A percentile compares a stretch with the other conserved stretches of the same genome.
Conservation (phyloP, 2,797 vertebrate genomes). For the Falco cherrug region DNA sequence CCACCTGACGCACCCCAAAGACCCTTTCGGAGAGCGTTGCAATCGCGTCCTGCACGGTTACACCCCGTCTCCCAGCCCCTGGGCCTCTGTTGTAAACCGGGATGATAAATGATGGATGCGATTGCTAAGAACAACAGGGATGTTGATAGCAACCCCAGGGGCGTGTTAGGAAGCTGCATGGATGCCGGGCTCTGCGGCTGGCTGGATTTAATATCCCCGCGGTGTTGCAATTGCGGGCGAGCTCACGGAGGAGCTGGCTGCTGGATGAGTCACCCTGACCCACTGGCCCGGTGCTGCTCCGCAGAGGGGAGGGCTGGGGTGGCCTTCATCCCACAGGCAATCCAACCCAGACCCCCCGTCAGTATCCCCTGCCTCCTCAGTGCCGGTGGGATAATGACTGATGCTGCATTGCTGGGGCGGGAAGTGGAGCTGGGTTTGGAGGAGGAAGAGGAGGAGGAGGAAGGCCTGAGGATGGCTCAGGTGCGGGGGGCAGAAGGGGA, state of each 20-base stretch:
- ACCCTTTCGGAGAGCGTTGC: neutral
- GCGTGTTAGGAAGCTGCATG: neutral
- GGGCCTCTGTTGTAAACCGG: neutral
- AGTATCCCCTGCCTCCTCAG: neutral
- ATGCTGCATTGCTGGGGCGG: neutral
- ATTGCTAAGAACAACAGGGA: conserved; percentile 7
- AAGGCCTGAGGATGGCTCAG: neutral
- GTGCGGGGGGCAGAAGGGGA: neutral
- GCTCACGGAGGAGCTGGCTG: neutral
- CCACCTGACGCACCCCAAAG: neutral
- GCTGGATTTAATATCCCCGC: neutral
- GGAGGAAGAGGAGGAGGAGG: neutral
- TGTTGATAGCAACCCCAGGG: conserved; percentile 55
- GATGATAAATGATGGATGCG: neutral
- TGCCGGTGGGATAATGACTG: neutral
- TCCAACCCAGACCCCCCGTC: accelerated
- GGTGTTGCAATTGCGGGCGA: conserved; percentile 24
- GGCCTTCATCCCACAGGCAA: neutral
- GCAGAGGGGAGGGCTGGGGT: neutral
- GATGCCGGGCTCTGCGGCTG: neutral
- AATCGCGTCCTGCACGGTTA: accelerated
- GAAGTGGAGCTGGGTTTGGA: accelerated
- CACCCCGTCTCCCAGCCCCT: neutral
- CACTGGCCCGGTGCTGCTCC: neutral
- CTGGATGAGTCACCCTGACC: conserved; percentile 29